Conservation (phyloP, 2,888 invertebrate genomes). For the Mythimna pallens region DNA sequence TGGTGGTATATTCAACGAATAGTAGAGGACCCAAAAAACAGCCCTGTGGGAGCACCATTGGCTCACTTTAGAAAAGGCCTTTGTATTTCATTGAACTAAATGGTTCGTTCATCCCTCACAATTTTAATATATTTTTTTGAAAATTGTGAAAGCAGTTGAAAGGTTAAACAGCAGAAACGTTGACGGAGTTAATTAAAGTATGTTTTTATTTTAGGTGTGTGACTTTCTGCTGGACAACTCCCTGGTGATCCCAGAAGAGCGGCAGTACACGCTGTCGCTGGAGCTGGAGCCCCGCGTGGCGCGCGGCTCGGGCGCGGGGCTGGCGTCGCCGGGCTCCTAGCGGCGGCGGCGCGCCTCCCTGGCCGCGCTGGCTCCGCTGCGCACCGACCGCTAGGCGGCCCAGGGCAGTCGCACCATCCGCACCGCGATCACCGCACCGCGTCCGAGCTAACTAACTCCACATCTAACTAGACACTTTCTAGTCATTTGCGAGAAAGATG, state of each 20-base stretch:
- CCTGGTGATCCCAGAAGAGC: conserved; percentile 95
- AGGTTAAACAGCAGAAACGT: not conserved
- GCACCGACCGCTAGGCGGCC: conserved; percentile 75
- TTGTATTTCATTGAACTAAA: no score
- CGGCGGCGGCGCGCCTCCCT: conserved; percentile 88
- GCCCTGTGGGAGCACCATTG: not conserved
- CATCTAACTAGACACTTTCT: conserved; percentile 37
- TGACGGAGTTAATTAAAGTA: not conserved
- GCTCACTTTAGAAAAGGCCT: no score
- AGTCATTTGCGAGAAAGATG: conserved; percentile 54
- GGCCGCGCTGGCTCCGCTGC: conserved; percentile 84
- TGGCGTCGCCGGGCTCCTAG: conserved; percentile 84
- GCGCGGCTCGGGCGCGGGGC: conserved; percentile 80
- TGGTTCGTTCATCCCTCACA: no score
- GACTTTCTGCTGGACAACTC: conserved; percentile 95
- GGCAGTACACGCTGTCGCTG: conserved; percentile 95
- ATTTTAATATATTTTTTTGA: no score
- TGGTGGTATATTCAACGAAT: not conserved
- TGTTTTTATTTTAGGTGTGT: conserved; percentile 77
- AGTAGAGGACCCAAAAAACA: not conserved
- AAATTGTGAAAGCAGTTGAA: no score
- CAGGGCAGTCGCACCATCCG: conserved; percentile 58
- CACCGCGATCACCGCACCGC: conserved; percentile 28
- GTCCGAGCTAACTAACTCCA: conserved; percentile 13
- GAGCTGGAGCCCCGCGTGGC: conserved; percentile 95